Percentiles rank a stretch among this genome's conserved stretches.
phyloP scores from a whole-genome alignment of 1,140 invertebrate species.

The Holotrichia oblita region DNA sequence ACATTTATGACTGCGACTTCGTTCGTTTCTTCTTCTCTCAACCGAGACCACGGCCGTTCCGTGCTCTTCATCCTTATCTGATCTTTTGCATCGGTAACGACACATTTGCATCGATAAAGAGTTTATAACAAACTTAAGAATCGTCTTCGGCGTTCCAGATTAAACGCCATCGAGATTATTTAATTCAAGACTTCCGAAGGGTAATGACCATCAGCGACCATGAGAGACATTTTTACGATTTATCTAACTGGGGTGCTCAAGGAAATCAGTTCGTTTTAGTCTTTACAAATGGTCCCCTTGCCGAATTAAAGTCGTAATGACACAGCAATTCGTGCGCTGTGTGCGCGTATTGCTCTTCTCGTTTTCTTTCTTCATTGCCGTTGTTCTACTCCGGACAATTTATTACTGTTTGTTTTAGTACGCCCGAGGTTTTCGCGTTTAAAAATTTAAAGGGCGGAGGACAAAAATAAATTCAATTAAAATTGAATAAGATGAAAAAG shows the following conservation, averaged over 20 bases:
- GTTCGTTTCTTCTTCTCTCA: neutral
- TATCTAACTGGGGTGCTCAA: constrained; percentile 22
- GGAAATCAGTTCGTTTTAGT: constrained; percentile 22
- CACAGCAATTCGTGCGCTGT: neutral
- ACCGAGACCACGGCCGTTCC: neutral
- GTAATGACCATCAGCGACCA: constrained; percentile 13
- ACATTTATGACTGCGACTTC: neutral
- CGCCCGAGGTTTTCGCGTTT: neutral
- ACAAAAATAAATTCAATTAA: constrained; percentile 17
- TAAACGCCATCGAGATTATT: constrained; percentile 40
- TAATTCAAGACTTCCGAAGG: constrained; percentile 29
- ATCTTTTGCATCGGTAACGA: constrained; percentile 38
- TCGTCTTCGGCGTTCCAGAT: neutral
- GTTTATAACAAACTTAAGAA: constrained; percentile 39
- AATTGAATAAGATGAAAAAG: neutral
- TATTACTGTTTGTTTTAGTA: constrained; percentile 24
- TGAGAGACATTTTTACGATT: constrained; percentile 27
- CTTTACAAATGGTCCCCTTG: neutral
- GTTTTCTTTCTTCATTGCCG: neutral
- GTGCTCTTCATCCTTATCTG: constrained; percentile 1
- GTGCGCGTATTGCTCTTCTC: neutral
- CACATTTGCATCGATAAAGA: constrained; percentile 40
- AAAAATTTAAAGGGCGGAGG: neutral
- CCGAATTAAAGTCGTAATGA: constrained; percentile 27
- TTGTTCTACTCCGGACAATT: constrained; percentile 2